Evolutionary conservation across 2,888 invertebrate genomes (phyloP).

Genomic region (Caenorhabditis plicata): DNA sequence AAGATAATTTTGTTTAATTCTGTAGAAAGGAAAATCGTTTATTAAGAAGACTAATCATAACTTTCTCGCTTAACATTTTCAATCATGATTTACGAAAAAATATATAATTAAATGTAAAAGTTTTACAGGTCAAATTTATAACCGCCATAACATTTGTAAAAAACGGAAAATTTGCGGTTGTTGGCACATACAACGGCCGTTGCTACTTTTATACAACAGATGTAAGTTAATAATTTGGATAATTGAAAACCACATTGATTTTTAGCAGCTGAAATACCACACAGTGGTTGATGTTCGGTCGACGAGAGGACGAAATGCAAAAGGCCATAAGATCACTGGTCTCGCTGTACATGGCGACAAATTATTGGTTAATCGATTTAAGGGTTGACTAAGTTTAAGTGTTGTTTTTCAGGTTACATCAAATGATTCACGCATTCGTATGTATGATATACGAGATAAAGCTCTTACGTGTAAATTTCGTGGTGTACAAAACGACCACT

Average conservation of each 20-base stretch:
- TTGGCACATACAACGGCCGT: conserved; percentile 95
- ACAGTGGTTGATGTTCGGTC: conserved; percentile 93
- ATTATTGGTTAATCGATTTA: conserved; percentile 46
- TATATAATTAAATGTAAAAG: no score
- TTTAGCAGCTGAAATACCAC: conserved; percentile 87
- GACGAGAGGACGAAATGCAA: conserved; percentile 89
- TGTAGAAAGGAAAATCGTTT: no score
- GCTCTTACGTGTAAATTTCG: conserved; percentile 88
- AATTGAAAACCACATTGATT: conserved; percentile 10
- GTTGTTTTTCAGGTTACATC: conserved; percentile 73
- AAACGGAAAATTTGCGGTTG: conserved; percentile 95
- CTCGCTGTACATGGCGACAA: conserved; percentile 74
- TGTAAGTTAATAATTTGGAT: conserved; percentile 57
- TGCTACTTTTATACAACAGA: conserved; percentile 98
- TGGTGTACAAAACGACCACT: conserved; percentile 60
- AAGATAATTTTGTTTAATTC: no score
- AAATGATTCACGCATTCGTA: conserved; percentile 91
- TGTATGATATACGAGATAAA: conserved; percentile 91
- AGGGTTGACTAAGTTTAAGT: neutral
- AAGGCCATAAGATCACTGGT: conserved; percentile 91
- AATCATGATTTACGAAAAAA: no score
- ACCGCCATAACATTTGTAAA: conserved; percentile 65
- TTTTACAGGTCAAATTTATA: conserved; percentile 64
- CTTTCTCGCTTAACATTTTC: no score
- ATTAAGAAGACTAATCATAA: no score